Base-by-base conservation (phyloP, 53 echinoderm and acorn worm species). In the Stichopus horrens region DNA sequence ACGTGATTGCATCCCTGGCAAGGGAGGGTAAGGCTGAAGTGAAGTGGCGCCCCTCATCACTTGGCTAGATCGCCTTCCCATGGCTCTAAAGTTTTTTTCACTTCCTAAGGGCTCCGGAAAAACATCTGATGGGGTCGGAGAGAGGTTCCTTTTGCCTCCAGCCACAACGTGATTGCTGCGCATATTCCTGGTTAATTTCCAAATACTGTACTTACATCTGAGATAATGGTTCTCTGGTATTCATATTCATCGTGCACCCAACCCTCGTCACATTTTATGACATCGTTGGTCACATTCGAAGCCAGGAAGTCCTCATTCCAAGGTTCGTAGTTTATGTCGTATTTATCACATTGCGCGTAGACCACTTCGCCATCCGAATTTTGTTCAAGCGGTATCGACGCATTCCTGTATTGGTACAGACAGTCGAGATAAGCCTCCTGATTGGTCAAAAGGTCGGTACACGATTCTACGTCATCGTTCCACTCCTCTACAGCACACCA, bases 221-320 rank as follows among this genome's bases (percentile, higher is more conserved):
- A 58, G 8, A 89, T 88, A 53, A 86, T 91, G 6, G 96, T 92
- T 11, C 94, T 89, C 63, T 92, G 89, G 56, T 96, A 96, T 83
- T 96, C 94, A 8, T 91, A 89, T 5, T 86, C 74, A 84, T 96
- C 94, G 52, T 91, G 89, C 8, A 54, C 91, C 96, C 96, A 96
- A 11, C 93, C 95, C 76, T 84, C 66, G 9, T 89, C 87, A 87
- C 96, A 96, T 11, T 77, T 65, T 11, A 89, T 77, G 9, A 59
- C 59, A 9, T 63, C 65, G 57, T 83, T 83, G 7, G 83, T 63
- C 7, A 21, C 8, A 74, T 90, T 21, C 60, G 52, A 51, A 10
- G 83, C 83, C 11, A 19, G 9, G 37, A 57, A 83, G 83, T 19
- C 59, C 57, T 4, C 13, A 7, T 83, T 4, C 83, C 83, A 83